Evolutionary conservation across 2,888 invertebrate species (phyloP), one percentile per base, ranked within the genome.

Genomic region (Hoplodrina ambigua): DNA sequence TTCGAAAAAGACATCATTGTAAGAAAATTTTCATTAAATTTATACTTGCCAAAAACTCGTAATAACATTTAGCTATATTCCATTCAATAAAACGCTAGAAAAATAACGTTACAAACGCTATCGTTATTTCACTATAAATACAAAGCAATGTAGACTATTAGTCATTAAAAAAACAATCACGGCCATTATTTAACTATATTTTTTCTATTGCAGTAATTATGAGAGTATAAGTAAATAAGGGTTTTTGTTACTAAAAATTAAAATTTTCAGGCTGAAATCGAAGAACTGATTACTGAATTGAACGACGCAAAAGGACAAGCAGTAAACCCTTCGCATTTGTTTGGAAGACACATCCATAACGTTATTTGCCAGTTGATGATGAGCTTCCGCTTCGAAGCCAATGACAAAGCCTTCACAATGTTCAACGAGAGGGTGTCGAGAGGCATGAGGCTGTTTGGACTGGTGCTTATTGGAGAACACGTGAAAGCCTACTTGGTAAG

Each of bases 341-440:
- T 98, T 53, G 97, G 97, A 30, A 97, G 98, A 75, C 97, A 98
- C 20, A 97, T 98, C 71, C 98, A 98, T 89, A 98, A 98, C 91
- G 98, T 98, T 2, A 98, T 98, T 75, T 98, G 98, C 90, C 97
- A 97, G 78, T 96, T 98, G 79, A 96, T 98, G 92, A 98, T 98
- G 98, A 97, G 97, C 53, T 97, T 97, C 0, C 96, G 98, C 11
- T 98, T 98, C 90, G 96, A 97, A 50, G 96, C 97, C 78, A 96
- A 97, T 72, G 98, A 98, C 88, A 91, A 94, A 1, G 96, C 97
- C 57, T 98, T 98, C 92, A 94, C 96, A 25, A 95, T 97, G 61
- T 98, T 98, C 90, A 98, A 98, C 96, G 95, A 96, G 72, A 95
- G 97, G 30, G 97, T 98, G 82, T 97, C 98, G 73, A 98, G 98